phyloP scores from a whole-genome alignment of 1,140 invertebrate species.

The Rhyacophila brunnea region DNA sequence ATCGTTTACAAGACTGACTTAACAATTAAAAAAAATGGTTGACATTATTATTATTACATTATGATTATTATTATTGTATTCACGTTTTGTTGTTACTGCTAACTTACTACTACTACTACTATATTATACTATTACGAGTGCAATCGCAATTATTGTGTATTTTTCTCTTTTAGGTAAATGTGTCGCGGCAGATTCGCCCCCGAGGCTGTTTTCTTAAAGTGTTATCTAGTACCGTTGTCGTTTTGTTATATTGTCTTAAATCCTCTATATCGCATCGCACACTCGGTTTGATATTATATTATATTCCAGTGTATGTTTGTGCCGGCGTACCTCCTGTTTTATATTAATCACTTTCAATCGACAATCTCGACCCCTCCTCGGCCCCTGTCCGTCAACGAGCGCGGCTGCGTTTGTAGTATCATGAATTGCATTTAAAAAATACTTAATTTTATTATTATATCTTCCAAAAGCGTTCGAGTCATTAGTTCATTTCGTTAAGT shows the following conservation, averaged over 20 bases:
- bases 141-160: slow-evolving; percentile 32
- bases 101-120: no score
- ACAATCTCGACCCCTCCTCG: no score
- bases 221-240: not conserved
- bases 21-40: slow-evolving; percentile 27
- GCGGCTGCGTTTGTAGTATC: no score
- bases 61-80: slow-evolving; percentile 25
- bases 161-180: slow-evolving; percentile 31
- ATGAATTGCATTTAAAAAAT: no score
- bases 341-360: no score
- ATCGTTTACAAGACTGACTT: slow-evolving; percentile 38
- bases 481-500: no score
- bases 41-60: slow-evolving; percentile 31
- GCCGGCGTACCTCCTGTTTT: no score
- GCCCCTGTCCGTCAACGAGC: no score
- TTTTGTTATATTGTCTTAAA: not conserved
- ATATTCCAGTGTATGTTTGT: not conserved
- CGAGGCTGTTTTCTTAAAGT: slow-evolving; percentile 10
- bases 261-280: not conserved
- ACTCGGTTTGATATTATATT: not conserved
- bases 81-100: slow-evolving; percentile 25
- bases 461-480: no score
- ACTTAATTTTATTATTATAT: not conserved
- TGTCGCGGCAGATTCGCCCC: slow-evolving; percentile 25
- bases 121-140: slow-evolving; percentile 23